Conservation (phyloP, 2,113 vertebrate genomes). For the Coptodon bakossiorum region DNA sequence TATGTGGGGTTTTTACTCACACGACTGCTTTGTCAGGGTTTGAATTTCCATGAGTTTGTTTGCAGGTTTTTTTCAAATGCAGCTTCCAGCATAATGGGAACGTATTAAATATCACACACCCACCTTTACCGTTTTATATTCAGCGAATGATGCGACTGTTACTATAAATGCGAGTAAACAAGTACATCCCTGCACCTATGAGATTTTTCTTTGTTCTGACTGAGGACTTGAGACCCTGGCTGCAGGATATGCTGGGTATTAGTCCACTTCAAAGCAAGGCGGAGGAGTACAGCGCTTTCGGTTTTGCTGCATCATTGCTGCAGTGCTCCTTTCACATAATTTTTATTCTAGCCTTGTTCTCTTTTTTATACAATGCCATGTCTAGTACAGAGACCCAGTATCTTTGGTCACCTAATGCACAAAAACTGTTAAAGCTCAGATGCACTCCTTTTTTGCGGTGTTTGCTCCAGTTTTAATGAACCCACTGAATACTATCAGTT, state of each 20-base stretch:
- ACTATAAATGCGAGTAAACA: not conserved
- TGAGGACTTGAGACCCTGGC: not conserved
- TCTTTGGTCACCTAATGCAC: not conserved
- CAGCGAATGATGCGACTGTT: not conserved
- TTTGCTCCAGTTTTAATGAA: conserved; percentile 9
- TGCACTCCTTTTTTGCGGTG: not conserved
- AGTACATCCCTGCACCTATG: not conserved
- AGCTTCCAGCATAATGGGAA: not conserved
- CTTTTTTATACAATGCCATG: not conserved
- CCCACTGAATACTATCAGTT: not conserved
- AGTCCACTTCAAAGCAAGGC: conserved; percentile 4
- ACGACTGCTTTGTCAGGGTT: not conserved
- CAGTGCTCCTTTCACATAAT: conserved; percentile 3
- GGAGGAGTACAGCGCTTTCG: not conserved
- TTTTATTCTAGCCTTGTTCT: not conserved
- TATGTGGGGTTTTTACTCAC: not conserved
- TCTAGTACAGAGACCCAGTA: not conserved
- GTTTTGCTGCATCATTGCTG: conserved; percentile 47
- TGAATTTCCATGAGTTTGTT: not conserved
- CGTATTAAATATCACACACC: not conserved
- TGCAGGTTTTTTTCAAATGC: not conserved
- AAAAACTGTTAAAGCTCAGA: not conserved
- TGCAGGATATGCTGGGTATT: not conserved
- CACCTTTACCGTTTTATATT: not conserved
- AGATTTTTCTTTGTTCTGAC: not conserved